These are phyloP conservation scores for Oriolus oriolus DNA, from an alignment of 2,113 vertebrate species.

Conservation along the genomic window DNA sequence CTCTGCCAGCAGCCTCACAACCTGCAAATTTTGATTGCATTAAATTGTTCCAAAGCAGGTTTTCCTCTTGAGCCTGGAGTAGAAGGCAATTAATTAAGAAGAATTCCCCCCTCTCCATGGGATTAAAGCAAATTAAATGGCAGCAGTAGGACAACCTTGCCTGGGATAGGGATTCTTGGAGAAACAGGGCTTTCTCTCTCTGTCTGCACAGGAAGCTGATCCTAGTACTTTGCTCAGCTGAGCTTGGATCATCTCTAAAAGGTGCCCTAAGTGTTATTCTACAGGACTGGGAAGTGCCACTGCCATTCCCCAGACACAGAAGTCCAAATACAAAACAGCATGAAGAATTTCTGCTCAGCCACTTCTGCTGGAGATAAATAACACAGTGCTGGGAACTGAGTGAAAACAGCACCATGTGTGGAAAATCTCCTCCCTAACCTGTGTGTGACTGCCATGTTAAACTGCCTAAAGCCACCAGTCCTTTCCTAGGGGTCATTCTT, in stretches of 20 bases:
- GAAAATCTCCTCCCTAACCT: neutral
- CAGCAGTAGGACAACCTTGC: neutral
- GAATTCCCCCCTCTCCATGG: neutral
- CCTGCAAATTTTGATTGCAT: constrained; percentile 61
- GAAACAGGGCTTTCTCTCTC: neutral
- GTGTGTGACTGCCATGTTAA: neutral
- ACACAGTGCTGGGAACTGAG: neutral
- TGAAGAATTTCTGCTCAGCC: neutral
- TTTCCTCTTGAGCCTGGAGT: constrained; percentile 57
- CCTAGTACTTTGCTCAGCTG: neutral
- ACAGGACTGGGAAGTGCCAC: neutral
- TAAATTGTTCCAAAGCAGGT: constrained; percentile 46
- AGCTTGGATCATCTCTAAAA: neutral
- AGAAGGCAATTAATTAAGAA: constrained; percentile 74
- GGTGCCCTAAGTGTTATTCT: neutral
- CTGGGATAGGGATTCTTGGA: neutral
- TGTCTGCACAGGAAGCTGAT: neutral
- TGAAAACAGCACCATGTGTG: neutral
- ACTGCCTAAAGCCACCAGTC: neutral
- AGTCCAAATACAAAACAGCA: neutral
- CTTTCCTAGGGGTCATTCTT: neutral
- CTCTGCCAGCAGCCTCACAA: constrained; percentile 38
- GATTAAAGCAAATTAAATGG: constrained; percentile 60
- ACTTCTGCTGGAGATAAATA: neutral
- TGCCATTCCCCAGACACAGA: neutral